Evolutionary conservation across 2,113 vertebrate genomes (phyloP).

Genomic region (Chamaea fasciata): DNA sequence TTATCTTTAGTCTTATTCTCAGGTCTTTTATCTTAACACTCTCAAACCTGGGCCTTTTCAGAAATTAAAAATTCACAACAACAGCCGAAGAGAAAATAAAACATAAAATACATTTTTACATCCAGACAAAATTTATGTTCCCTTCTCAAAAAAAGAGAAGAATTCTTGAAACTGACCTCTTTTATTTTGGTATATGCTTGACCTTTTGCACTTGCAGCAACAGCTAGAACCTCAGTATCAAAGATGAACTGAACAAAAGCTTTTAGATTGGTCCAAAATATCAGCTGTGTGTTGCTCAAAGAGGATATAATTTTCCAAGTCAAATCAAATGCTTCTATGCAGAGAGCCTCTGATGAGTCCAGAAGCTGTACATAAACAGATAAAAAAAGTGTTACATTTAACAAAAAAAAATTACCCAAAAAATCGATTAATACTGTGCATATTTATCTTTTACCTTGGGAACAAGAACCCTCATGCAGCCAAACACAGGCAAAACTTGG

Average conservation of each 20-base stretch:
- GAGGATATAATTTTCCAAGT: slow-evolving; percentile 84
- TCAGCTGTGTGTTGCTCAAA: slow-evolving; percentile 84
- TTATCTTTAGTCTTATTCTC: background rate
- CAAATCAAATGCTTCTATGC: slow-evolving; percentile 80
- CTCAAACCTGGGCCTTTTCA: background rate
- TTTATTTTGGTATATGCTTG: slow-evolving; percentile 74
- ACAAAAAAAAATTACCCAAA: background rate
- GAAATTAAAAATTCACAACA: background rate
- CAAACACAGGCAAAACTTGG: slow-evolving; percentile 81
- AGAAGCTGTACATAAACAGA: slow-evolving; percentile 71
- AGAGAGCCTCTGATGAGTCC: slow-evolving; percentile 72
- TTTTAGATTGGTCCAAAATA: slow-evolving; percentile 90
- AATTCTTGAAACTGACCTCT: slow-evolving; percentile 72
- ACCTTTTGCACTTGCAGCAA: slow-evolving; percentile 69
- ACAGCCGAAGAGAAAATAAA: background rate
- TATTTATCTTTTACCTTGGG: slow-evolving; percentile 75
- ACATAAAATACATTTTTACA: background rate
- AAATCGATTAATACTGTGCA: background rate
- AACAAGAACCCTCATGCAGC: slow-evolving; percentile 80
- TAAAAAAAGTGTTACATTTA: background rate
- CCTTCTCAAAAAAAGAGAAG: background rate
- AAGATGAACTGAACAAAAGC: slow-evolving; percentile 84
- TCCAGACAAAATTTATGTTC: background rate
- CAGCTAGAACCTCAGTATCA: slow-evolving; percentile 74
- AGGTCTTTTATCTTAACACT: background rate